These are phyloP conservation scores for Drosophila nigritarsus DNA, from an alignment of 2,888 invertebrate species.

Conservation along the genomic window DNA sequence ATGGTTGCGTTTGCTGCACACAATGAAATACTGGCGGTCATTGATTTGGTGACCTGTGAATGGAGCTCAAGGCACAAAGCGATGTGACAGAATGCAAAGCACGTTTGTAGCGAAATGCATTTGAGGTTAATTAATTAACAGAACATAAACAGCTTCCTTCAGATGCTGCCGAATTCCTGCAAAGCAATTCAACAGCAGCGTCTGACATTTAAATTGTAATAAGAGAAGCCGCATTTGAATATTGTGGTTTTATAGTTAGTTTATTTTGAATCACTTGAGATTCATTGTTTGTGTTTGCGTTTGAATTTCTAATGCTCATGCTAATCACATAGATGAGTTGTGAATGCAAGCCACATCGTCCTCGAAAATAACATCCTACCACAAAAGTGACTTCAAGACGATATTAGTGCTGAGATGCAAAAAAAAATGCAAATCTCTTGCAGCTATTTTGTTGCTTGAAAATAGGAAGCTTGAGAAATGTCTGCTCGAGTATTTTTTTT, in stretches of 20 bases:
- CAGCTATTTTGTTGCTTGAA: background rate
- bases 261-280: constrained; percentile 14
- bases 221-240: constrained; percentile 14
- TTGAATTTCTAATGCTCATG: background rate
- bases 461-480: background rate
- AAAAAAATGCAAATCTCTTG: background rate
- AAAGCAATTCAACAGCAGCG: background rate
- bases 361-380: background rate
- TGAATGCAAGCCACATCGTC: background rate
- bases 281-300: background rate
- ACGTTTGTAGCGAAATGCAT: constrained; percentile 13
- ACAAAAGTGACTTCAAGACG: background rate
- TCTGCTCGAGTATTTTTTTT: background rate
- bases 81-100: constrained; percentile 10
- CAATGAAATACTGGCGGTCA: background rate
- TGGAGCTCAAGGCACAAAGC: background rate
- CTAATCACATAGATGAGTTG: background rate
- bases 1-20: background rate
- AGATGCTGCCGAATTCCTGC: background rate
- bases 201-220: constrained; percentile 3
- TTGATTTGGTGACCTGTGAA: background rate
- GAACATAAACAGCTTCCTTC: background rate
- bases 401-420: background rate
- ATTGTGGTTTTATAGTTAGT: background rate
- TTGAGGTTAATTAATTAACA: constrained; percentile 28